These are phyloP conservation scores for Platanista minor DNA, from an alignment of 2,113 vertebrate species.

Conservation along the genomic window DNA sequence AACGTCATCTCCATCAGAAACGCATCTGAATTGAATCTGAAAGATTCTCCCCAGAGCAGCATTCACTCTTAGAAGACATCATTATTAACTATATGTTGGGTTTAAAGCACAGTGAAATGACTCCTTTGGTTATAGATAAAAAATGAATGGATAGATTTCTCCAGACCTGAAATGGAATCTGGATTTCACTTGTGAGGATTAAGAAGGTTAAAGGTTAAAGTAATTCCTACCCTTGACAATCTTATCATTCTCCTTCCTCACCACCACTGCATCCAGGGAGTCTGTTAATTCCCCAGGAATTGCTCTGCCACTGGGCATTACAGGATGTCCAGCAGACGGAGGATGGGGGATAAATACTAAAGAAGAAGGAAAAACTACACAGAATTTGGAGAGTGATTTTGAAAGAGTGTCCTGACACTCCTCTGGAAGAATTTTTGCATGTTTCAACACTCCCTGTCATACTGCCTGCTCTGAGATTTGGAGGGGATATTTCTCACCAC, in stretches of 20 bases:
- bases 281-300: background rate
- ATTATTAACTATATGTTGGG: background rate
- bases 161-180: background rate
- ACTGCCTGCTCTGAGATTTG: background rate
- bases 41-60: background rate
- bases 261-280: rapidly evolving
- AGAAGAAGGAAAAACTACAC: background rate
- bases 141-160: background rate
- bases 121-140: background rate
- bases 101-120: background rate
- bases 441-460: rapidly evolving
- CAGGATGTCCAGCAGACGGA: rapidly evolving
- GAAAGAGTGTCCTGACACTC: too few species aligned
- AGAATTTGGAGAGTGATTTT: background rate
- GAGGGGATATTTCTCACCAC: background rate
- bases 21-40: too few species aligned
- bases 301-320: background rate
- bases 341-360: too few species aligned
- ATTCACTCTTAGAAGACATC: background rate
- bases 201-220: background rate
- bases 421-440: background rate
- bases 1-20: rapidly evolving
- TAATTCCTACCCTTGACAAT: rapidly evolving
- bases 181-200: background rate
- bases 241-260: too few species aligned